Percentiles rank a stretch among this genome's conserved stretches.
Evolutionary conservation across 2,797 vertebrate species (phyloP).

Genomic region (Anas capensis): DNA sequence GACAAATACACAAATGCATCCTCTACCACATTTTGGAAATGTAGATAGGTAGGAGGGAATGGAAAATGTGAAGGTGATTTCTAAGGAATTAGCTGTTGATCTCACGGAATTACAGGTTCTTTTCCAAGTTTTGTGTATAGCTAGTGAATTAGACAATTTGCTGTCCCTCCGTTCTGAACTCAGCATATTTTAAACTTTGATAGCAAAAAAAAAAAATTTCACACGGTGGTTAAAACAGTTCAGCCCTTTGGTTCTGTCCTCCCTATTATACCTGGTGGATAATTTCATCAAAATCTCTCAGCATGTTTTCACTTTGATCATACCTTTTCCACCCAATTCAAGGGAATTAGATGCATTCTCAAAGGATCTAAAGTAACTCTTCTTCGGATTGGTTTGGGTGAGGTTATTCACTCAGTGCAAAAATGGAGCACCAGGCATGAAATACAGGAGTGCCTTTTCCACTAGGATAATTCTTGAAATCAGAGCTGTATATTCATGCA

Average conservation of each 20-base stretch:
- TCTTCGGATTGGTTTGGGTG: not conserved
- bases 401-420: constrained; percentile 19
- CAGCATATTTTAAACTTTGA: not conserved
- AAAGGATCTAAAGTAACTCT: constrained; percentile 5
- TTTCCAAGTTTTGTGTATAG: not conserved
- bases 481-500: not conserved
- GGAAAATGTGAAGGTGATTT: not conserved
- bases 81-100: not conserved
- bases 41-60: not conserved
- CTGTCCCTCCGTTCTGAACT: not conserved
- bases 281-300: constrained; percentile 10
- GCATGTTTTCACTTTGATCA: not conserved
- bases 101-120: not conserved
- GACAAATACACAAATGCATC: not conserved
- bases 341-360: constrained; percentile 22
- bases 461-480: not conserved
- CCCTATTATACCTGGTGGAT: not conserved
- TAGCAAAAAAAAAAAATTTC: constrained; percentile 4
- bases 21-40: not conserved
- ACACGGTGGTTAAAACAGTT: not conserved
- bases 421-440: not conserved
- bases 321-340: constrained; percentile 20
- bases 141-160: not conserved
- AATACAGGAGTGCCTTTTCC: not conserved
- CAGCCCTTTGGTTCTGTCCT: not conserved